phyloP scores from a whole-genome alignment of 2,113 vertebrate genomes.

The Pteruthius melanotis region DNA sequence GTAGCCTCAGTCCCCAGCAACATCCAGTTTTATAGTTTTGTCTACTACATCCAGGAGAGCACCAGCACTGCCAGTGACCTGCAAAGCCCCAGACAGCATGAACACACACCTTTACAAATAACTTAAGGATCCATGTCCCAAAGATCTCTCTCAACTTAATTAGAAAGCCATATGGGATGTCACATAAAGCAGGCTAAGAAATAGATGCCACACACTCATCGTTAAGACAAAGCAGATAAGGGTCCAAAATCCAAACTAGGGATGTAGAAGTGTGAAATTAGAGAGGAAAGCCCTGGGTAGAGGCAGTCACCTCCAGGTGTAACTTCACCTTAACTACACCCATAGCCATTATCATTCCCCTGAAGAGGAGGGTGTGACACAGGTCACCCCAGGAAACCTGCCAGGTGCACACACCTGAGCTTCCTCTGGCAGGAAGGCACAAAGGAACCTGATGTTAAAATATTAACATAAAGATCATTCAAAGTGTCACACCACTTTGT shows the following conservation, averaged over 20 bases:
- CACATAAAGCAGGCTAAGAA: background rate
- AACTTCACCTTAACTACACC: background rate
- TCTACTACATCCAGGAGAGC: background rate
- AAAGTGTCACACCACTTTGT: background rate
- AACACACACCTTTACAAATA: background rate
- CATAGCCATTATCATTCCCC: background rate
- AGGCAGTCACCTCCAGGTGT: background rate
- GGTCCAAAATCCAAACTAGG: background rate
- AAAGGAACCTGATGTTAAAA: background rate
- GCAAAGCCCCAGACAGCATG: background rate
- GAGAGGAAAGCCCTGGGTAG: background rate
- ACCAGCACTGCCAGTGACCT: background rate
- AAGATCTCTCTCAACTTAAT: no score
- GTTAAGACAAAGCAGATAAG: background rate
- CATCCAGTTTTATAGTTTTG: background rate
- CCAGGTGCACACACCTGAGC: background rate
- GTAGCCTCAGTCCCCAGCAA: background rate
- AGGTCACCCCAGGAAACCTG: background rate
- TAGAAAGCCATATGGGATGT: background rate
- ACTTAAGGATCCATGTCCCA: background rate
- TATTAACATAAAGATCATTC: background rate
- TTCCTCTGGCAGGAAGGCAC: background rate
- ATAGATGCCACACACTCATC: fast-evolving
- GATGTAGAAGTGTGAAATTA: background rate
- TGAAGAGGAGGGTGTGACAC: background rate